Evolutionary conservation across 1,140 invertebrate species (phyloP).

Genomic region (Drosophila tristis): DNA sequence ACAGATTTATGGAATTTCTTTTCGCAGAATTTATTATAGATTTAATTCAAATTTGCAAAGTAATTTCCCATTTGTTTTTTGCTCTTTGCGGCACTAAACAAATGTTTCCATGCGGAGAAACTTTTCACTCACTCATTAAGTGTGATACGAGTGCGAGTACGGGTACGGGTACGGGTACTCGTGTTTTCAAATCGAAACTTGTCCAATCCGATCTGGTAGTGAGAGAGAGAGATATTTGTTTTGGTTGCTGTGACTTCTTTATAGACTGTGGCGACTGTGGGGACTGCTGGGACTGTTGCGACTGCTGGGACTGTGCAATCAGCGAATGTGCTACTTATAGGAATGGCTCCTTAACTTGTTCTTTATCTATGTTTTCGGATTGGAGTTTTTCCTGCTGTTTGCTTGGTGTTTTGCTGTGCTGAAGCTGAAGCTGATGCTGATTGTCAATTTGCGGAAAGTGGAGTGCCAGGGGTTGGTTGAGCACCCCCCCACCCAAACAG

Average conservation of each 20-base stretch:
- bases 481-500: too few relatives aligned
- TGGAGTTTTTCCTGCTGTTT: conserved; percentile 26
- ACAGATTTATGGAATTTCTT: conserved; percentile 30
- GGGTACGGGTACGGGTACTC: too few relatives aligned
- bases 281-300: too few relatives aligned
- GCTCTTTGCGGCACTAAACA: not conserved
- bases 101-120: too few relatives aligned
- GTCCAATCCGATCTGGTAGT: conserved; percentile 31
- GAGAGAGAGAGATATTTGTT: conserved; percentile 29
- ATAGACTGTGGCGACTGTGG: not conserved
- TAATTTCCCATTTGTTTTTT: conserved; percentile 27
- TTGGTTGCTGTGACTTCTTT: conserved; percentile 26
- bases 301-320: conserved; percentile 19
- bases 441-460: conserved; percentile 59
- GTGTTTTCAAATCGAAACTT: conserved; percentile 46
- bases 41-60: not conserved
- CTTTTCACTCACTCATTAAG: too few relatives aligned
- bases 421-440: conserved; percentile 52
- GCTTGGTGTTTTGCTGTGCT: conserved; percentile 9
- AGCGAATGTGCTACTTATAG: conserved; percentile 49
- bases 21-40: not conserved
- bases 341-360: conserved; percentile 49
- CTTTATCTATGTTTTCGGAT: conserved; percentile 50
- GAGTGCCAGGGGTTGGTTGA: not conserved
- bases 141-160: too few relatives aligned